These are phyloP conservation scores for Murina feae DNA, from an alignment of 2,113 vertebrate species.

Conservation along the genomic window DNA sequence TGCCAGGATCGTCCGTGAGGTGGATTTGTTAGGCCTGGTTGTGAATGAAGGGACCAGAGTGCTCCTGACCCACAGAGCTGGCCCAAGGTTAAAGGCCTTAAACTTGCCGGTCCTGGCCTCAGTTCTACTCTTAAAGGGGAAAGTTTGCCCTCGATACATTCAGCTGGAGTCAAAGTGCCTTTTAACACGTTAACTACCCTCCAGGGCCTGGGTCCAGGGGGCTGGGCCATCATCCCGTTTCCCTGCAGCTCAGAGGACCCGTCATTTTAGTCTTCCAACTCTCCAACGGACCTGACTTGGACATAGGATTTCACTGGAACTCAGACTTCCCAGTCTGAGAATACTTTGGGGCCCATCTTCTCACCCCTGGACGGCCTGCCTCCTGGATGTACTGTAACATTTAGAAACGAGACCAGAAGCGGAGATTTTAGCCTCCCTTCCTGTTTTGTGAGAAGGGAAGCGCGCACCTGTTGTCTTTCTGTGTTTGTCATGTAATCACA, in stretches of 20 bases:
- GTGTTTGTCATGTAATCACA: background rate
- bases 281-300: background rate
- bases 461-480: background rate
- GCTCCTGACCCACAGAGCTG: background rate
- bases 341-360: background rate
- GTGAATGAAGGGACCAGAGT: background rate
- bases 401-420: slow-evolving; percentile 14
- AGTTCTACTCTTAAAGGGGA: background rate
- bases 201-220: background rate
- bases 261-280: background rate
- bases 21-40: background rate
- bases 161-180: slow-evolving; percentile 49
- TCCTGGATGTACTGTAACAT: slow-evolving; percentile 3
- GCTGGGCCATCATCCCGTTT: background rate
- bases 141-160: background rate
- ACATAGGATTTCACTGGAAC: slow-evolving; percentile 11
- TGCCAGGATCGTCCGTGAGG: background rate
- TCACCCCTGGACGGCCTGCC: background rate
- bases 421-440: background rate
- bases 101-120: background rate
- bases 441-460: background rate
- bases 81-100: slow-evolving; percentile 38
- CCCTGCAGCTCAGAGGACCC: background rate
- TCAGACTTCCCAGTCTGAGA: background rate
- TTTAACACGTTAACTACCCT: background rate